Evolutionary conservation across 2,888 invertebrate genomes (phyloP).

Genomic region (Atrina japonica): DNA sequence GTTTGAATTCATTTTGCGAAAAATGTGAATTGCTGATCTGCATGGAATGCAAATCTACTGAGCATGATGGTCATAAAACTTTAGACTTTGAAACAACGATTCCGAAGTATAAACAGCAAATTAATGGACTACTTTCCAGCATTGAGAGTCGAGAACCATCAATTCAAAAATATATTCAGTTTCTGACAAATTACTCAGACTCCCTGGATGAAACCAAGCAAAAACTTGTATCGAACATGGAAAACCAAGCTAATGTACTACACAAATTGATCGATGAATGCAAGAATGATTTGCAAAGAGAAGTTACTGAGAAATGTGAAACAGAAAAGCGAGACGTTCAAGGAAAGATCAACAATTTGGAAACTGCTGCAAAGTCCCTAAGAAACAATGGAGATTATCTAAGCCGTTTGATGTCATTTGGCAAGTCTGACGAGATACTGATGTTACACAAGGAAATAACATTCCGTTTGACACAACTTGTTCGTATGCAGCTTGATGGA

Average conservation of each 20-base stretch:
- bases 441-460: slow-evolving; percentile 59
- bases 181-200: slow-evolving; percentile 61
- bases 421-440: slow-evolving; percentile 70
- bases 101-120: slow-evolving; percentile 52
- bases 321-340: slow-evolving; percentile 53
- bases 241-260: slow-evolving; percentile 63
- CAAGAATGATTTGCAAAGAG: slow-evolving; percentile 49
- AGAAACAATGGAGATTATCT: slow-evolving; percentile 59
- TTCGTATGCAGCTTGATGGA: slow-evolving; percentile 64
- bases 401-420: slow-evolving; percentile 56
- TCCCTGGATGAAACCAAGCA: slow-evolving; percentile 53
- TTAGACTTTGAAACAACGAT: slow-evolving; percentile 50
- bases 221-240: slow-evolving; percentile 50
- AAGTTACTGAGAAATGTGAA: slow-evolving; percentile 52
- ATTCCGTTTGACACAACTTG: slow-evolving; percentile 65
- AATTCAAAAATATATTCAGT: slow-evolving; percentile 62
- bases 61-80: slow-evolving; percentile 66
- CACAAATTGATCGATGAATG: slow-evolving; percentile 69
- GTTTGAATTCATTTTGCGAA: slow-evolving; percentile 63
- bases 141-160: slow-evolving; percentile 61
- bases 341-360: slow-evolving; percentile 53
- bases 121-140: slow-evolving; percentile 59
- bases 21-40: slow-evolving; percentile 68
- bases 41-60: slow-evolving; percentile 61
- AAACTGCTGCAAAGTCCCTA: slow-evolving; percentile 55